phyloP scores from a whole-genome alignment of 2,888 invertebrate species.

The Drosophila fulvimacula region DNA sequence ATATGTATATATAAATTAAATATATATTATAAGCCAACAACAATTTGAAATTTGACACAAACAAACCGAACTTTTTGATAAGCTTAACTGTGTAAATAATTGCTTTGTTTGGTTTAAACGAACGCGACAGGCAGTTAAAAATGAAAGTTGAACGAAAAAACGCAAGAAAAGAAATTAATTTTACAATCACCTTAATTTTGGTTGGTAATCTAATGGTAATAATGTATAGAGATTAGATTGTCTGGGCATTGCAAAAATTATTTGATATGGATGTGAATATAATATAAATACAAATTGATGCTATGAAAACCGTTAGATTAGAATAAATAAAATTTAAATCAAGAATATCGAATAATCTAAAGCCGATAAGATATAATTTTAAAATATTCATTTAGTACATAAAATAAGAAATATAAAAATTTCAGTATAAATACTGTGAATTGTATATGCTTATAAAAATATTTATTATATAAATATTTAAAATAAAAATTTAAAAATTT shows the following conservation, averaged over 20 bases:
- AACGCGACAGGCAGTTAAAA: conserved; percentile 27
- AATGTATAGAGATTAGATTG: conserved; percentile 55
- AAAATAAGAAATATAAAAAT: not conserved
- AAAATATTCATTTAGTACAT: not conserved
- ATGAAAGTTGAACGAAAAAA: conserved; percentile 21
- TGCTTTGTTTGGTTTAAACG: conserved; percentile 37
- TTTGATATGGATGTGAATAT: conserved; percentile 9
- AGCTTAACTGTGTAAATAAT: conserved; percentile 52
- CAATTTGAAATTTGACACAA: conserved; percentile 59
- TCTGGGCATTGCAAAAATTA: conserved; percentile 51
- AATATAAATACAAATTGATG: not conserved
- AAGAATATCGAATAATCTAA: too few relatives aligned
- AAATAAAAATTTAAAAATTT: not conserved
- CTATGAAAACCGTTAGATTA: not conserved
- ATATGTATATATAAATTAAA: conserved; percentile 25
- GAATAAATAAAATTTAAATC: not conserved
- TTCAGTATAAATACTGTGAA: not conserved
- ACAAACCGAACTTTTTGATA: conserved; percentile 56
- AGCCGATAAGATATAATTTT: not conserved
- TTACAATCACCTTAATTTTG: conserved; percentile 22
- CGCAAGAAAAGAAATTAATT: conserved; percentile 15
- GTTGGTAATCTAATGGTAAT: conserved; percentile 28
- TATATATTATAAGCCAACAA: conserved; percentile 34
- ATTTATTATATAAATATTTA: not conserved
- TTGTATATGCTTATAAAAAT: conserved; percentile 4